Conservation (phyloP, 2,113 vertebrate genomes). For the Gymnarchus niloticus region DNA sequence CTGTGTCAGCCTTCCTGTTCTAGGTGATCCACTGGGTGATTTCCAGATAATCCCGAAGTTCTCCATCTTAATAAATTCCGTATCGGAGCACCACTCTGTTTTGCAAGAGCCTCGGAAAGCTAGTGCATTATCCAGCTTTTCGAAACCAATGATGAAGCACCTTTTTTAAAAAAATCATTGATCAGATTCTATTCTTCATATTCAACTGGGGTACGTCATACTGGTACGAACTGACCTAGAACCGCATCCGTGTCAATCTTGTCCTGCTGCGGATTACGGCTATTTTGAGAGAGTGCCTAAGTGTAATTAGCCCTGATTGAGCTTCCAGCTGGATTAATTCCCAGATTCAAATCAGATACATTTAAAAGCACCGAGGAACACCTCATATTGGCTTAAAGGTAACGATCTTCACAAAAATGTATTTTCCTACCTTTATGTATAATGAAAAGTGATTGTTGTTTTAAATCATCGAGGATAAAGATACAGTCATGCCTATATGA, state of each 20-base stretch:
- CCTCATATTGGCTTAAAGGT: too few species aligned
- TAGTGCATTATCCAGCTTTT: not conserved
- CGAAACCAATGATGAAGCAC: constrained; percentile 4
- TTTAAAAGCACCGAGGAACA: too few species aligned
- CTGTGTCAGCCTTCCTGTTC: too few species aligned
- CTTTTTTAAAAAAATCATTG: not conserved
- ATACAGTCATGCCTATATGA: too few species aligned
- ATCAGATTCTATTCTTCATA: not conserved
- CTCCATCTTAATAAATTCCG: constrained; percentile 16
- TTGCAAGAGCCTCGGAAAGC: not conserved
- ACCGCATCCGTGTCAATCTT: not conserved
- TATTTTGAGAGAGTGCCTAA: not conserved
- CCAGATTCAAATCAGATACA: too few species aligned
- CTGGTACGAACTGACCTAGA: not conserved
- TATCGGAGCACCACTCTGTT: not conserved
- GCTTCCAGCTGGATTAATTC: too few species aligned
- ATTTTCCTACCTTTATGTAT: too few species aligned
- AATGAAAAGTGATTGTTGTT: too few species aligned
- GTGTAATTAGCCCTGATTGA: not conserved
- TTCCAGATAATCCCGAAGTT: not conserved
- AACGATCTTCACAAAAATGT: too few species aligned
- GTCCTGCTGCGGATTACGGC: not conserved
- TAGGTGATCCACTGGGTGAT: not conserved
- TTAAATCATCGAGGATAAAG: too few species aligned
- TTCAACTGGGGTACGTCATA: not conserved